Conservation (phyloP, 2,113 vertebrate genomes). For the Lepus timidus region DNA sequence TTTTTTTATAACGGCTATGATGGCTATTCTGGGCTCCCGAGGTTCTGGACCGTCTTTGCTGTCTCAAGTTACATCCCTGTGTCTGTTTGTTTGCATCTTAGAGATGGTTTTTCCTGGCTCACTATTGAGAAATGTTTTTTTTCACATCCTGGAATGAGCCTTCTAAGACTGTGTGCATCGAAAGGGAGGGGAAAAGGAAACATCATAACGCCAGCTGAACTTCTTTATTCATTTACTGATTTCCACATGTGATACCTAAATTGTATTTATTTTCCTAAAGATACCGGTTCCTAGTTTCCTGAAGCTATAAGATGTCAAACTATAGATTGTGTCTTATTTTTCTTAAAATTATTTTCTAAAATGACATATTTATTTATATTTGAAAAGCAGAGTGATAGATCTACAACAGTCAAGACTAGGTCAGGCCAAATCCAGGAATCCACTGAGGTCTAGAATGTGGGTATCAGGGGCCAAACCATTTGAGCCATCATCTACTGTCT, state of each 20-base stretch:
- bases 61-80: not conserved
- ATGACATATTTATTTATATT: no score
- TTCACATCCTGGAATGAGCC: not conserved
- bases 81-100: not conserved
- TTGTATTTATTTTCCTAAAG: slow-evolving; percentile 11
- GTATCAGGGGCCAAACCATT: no score
- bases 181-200: not conserved
- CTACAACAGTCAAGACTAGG: no score
- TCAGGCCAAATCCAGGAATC: no score
- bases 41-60: not conserved
- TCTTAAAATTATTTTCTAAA: no score
- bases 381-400: no score
- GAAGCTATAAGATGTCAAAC: no score
- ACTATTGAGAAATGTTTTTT: not conserved
- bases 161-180: not conserved
- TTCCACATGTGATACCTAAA: not conserved
- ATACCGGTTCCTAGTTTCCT: not conserved
- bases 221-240: not conserved
- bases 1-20: not conserved
- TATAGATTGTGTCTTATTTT: no score
- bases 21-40: not conserved
- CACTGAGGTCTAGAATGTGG: no score
- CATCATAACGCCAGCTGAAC: not conserved
- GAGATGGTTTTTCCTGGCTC: not conserved
- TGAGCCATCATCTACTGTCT: no score